Conservation (phyloP, 1,140 invertebrate species). For the Drosophila sp. region DNA sequence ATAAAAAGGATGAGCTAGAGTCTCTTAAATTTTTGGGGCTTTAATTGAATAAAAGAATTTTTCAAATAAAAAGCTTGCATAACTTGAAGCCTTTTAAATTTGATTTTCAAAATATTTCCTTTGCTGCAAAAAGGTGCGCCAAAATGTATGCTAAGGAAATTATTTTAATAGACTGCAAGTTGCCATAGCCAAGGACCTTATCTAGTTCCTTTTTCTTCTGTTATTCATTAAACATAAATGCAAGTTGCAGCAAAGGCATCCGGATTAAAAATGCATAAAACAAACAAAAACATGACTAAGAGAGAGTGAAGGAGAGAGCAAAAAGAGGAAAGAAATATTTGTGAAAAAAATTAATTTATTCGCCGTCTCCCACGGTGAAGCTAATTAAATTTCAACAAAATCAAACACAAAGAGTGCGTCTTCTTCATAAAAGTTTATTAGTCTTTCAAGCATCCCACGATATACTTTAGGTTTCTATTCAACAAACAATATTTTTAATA, state of each 20-base stretch:
- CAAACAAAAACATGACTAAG: background rate
- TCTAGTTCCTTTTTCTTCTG: conserved; percentile 1
- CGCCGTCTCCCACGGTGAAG: conserved; percentile 13
- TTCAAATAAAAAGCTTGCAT: background rate
- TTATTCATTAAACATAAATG: conserved; percentile 23
- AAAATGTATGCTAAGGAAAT: background rate
- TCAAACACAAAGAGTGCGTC: background rate
- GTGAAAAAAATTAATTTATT: conserved; percentile 26
- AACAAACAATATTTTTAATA: background rate
- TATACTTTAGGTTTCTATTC: background rate
- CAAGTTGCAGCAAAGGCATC: conserved; percentile 38
- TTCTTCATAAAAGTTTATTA: background rate
- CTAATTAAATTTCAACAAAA: conserved; percentile 50
- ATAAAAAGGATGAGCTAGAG: background rate
- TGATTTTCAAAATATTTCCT: background rate
- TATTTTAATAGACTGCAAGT: background rate
- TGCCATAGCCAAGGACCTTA: background rate
- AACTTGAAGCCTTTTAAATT: background rate
- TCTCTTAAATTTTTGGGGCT: conserved; percentile 9
- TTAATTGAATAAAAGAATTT: background rate
- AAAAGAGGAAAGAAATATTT: conserved; percentile 36
- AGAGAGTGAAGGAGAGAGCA: background rate
- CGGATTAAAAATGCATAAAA: conserved; percentile 44
- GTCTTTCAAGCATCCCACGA: background rate
- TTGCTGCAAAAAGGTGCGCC: background rate